Evolutionary conservation across 2,797 vertebrate genomes (phyloP), one percentile per base, ranked within the genome.

Genomic region (Pipistrellus nathusii): DNA sequence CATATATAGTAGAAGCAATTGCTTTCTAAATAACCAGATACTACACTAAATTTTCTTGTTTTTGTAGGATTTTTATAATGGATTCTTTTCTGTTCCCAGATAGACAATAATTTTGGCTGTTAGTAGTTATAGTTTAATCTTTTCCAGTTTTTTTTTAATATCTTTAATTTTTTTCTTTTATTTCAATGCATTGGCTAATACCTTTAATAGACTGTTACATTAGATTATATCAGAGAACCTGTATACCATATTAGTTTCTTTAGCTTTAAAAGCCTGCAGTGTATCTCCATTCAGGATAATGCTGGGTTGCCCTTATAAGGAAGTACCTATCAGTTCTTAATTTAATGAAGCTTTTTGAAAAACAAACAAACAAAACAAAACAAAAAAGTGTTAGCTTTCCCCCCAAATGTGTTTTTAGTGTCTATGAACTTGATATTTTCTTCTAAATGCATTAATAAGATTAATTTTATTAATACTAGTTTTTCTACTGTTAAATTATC

Each of bases 81-180:
- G 25, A 48, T 88, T 92, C 27, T 92, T 51, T 93, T 46, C 5
- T 38, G 44, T 93, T 88, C 93, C 55, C 14, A 92, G 72, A 44
- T 78, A 51, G 6, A 51, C 11, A 32, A 25, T 73, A 89, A 92
- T 64, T 87, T 83, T 20, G 80, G 23, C 21, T 83, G n/a, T 53
- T 69, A 55, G 41, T 62, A 92, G 35, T 69, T 69, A 41, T 21
- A 78, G 27, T 82, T 88, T 66, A 44, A 69, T 71, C 1, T 92
- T 55, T 75, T 76, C 35, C 64, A 59, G 59, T 93, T 94, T 81
- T 77, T 68, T 66, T 59, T 93, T 78, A 57, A 35, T 71, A 59
- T 81, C 35, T 88, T 78, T 91, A 90, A 21, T 84, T 88, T 85
- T 66, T 12, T 88, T 88, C 27, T 59, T 84, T 81, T 66, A 69